Percentiles rank a stretch among this genome's conserved stretches.
phyloP scores from a whole-genome alignment of 2,797 vertebrate species.

The Rhadinocentrus ornatus region DNA sequence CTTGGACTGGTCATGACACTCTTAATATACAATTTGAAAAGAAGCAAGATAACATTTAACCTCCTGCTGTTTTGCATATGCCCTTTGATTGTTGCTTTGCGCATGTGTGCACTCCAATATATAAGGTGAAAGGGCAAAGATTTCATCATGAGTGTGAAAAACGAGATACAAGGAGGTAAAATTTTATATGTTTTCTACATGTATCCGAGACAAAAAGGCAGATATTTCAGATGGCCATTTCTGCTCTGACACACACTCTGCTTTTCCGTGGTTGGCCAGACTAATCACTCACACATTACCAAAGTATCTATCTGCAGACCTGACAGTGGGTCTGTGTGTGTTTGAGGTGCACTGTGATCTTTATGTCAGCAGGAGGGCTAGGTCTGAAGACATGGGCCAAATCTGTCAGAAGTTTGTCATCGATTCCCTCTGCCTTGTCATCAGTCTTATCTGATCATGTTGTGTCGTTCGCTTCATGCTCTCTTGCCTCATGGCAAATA shows the following conservation, averaged over 20 bases:
- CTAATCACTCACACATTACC: constrained; percentile 57
- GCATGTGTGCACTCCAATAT: constrained; percentile 46
- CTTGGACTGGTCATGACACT: constrained; percentile 19
- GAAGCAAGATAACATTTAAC: constrained; percentile 29
- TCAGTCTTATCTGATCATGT: constrained; percentile 84
- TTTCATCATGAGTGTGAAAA: constrained; percentile 47
- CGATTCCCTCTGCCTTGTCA: constrained; percentile 83
- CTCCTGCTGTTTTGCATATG: constrained; percentile 34
- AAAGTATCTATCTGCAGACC: constrained; percentile 48
- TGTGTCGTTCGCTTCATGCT: constrained; percentile 66
- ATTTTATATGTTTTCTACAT: constrained; percentile 9
- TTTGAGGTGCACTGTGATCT: constrained; percentile 69
- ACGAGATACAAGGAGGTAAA: constrained; percentile 6
- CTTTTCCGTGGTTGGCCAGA: constrained; percentile 34
- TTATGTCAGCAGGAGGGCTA: constrained; percentile 77
- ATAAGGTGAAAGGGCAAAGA: constrained; percentile 61
- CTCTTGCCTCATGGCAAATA: constrained; percentile 62
- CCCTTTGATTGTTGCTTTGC: constrained; percentile 54
- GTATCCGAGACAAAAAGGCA: constrained; percentile 4
- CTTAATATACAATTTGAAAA: constrained; percentile 16
- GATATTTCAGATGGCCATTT: constrained; percentile 24
- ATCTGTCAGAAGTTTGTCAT: constrained; percentile 84
- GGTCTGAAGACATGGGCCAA: constrained; percentile 75
- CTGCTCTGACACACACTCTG: constrained; percentile 22
- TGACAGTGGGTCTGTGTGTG: constrained; percentile 49